Evolutionary conservation across 37 sponge, comb jelly and placozoan genomes (phyloP), one percentile per base, ranked within the genome.

Genomic region (Axinella damicornis): DNA sequence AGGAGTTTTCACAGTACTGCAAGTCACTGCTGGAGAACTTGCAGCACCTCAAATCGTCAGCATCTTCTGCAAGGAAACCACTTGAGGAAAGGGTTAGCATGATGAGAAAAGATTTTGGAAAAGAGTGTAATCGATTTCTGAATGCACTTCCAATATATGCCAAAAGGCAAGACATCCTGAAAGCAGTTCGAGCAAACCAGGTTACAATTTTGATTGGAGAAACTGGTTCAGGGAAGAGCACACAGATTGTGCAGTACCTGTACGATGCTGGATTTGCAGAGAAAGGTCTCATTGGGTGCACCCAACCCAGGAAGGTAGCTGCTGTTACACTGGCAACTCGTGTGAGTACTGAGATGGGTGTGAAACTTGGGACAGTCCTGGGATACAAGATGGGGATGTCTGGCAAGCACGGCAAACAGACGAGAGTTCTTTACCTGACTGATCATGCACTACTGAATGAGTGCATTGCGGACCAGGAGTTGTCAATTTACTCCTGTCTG

Each of bases 181-280:
- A 79, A 31, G 74, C 79, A 1, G 79, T 96, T 0, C 1, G 11
- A 21, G 53, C 66, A 6, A 66, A 71, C 46, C 80, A 93, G 39
- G 91, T 90, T 21, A 74, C 83, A 21, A 73, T 96, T 73, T 79
- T 96, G 14, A 84, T 90, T 77, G 93, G 89, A n/a, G 94, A 93
- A 81, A 93, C 96, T 53, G 96, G 96, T 1, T 96, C 94, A 25
- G 94, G 97, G 20, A 96, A 96, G 76, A 96, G 94, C 74, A 96
- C 97, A 24, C 97, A 96, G 76, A 36, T 96, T 15, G 89, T 89
- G 1, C 97, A 96, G 69, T 96, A 93, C 79, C 57, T 96, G 24
- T 87, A 88, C 85, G 95, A 91, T 80, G 91, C 90, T 39, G 91
- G 85, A 5, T 82, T 88, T 56, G 68, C 70, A 39, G 32, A 73